These are phyloP conservation scores for Tetanocera ferruginea DNA, from an alignment of 2,888 invertebrate species.

Conservation along the genomic window DNA sequence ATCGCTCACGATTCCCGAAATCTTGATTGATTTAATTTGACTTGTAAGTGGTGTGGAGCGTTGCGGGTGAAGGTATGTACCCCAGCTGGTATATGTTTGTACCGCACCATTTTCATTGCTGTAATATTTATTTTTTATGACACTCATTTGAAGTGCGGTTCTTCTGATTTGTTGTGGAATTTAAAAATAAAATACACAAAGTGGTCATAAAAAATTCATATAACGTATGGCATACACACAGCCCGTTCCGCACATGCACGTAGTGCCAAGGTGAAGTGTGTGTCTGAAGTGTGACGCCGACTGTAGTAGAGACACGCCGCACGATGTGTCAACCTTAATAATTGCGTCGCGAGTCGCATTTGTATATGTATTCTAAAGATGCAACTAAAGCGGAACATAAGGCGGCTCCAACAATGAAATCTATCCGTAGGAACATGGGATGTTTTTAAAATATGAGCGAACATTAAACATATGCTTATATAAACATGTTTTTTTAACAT, in stretches of 20 bases:
- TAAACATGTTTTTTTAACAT: too few relatives aligned
- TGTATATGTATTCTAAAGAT: neutral
- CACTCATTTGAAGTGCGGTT: conserved; percentile 49
- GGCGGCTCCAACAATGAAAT: neutral
- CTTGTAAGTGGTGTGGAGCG: conserved; percentile 42
- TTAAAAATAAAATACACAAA: conserved; percentile 34
- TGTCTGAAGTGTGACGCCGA: conserved; percentile 21
- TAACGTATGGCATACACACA: neutral
- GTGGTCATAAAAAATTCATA: conserved; percentile 5
- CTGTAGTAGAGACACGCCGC: neutral
- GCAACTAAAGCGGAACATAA: neutral
- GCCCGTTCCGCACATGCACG: neutral
- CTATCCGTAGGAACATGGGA: neutral
- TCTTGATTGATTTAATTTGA: conserved; percentile 60
- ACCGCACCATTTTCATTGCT: conserved; percentile 43
- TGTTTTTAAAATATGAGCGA: too few relatives aligned
- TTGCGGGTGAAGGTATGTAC: conserved; percentile 10
- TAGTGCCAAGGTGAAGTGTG: conserved; percentile 2
- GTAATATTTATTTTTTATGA: conserved; percentile 57
- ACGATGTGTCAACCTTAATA: conserved; percentile 16
- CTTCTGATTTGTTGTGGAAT: conserved; percentile 23
- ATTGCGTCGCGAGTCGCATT: neutral
- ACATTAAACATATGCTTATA: too few relatives aligned
- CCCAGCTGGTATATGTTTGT: conserved; percentile 27
- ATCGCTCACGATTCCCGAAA: conserved; percentile 39